Percentiles rank a stretch among this genome's conserved stretches.
These are phyloP conservation scores for Physella acuta DNA, from an alignment of 1,140 invertebrate species.

Conservation along the genomic window DNA sequence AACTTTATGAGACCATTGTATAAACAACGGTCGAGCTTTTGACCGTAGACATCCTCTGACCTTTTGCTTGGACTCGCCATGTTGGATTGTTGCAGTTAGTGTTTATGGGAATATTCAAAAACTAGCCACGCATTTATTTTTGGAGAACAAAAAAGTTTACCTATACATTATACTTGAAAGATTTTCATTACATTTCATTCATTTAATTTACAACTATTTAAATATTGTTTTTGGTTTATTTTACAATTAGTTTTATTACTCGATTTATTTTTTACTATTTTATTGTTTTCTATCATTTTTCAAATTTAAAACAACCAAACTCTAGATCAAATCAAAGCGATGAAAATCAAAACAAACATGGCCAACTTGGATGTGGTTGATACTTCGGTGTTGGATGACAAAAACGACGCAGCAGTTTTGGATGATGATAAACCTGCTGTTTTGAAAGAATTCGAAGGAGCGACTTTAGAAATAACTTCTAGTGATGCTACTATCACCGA, in stretches of 20 bases:
- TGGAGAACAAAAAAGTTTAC: too few relatives aligned
- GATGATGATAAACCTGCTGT: constrained; percentile 38
- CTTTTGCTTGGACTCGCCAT: constrained; percentile 15
- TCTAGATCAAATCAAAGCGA: neutral
- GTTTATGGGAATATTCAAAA: too few relatives aligned
- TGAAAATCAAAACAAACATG: constrained; percentile 25
- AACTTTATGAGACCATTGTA: constrained; percentile 16
- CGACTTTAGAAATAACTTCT: constrained; percentile 39
- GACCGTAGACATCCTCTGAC: constrained; percentile 23
- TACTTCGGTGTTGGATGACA: neutral
- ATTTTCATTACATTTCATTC: too few relatives aligned
- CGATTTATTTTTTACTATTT: neutral
- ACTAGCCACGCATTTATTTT: too few relatives aligned
- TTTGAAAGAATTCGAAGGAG: constrained; percentile 38
- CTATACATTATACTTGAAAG: too few relatives aligned
- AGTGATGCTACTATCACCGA: constrained; percentile 16
- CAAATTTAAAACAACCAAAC: neutral
- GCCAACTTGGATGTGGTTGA: neutral
- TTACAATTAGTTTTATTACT: neutral
- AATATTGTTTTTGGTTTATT: neutral
- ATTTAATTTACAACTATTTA: too few relatives aligned
- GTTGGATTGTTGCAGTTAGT: neutral
- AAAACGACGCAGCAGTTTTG: constrained; percentile 10
- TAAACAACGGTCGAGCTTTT: constrained; percentile 21
- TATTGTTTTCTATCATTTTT: neutral